Evolutionary conservation across 2,888 invertebrate genomes (phyloP).

Genomic region (Teinopalpus imperialis): DNA sequence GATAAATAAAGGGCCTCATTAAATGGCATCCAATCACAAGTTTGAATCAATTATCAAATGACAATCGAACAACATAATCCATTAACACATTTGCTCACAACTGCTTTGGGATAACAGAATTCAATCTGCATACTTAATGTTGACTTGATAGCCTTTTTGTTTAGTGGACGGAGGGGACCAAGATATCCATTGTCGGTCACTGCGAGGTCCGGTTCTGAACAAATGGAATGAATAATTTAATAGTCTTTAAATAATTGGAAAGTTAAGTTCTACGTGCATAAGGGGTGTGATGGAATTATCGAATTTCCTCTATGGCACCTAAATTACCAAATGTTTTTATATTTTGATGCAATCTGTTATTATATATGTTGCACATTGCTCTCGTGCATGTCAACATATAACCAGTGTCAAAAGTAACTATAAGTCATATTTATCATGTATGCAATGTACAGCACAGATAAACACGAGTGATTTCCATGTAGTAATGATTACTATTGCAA

Average conservation of each 20-base stretch:
- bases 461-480: too few relatives aligned
- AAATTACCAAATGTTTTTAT: too few relatives aligned
- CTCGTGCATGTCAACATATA: too few relatives aligned
- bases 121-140: slow-evolving; percentile 72
- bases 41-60: slow-evolving; percentile 39
- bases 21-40: slow-evolving; percentile 30
- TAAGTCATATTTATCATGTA: too few relatives aligned
- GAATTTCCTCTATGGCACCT: too few relatives aligned
- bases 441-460: too few relatives aligned
- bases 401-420: too few relatives aligned
- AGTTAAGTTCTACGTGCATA: too few relatives aligned
- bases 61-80: slow-evolving; percentile 46
- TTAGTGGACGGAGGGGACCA: slow-evolving; percentile 44
- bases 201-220: slow-evolving; percentile 51
- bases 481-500: too few relatives aligned
- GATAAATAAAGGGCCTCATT: too few relatives aligned
- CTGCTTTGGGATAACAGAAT: slow-evolving; percentile 40
- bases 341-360: too few relatives aligned
- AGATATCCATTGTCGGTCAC: slow-evolving; percentile 55
- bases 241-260: slow-evolving; percentile 33
- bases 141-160: slow-evolving; percentile 62
- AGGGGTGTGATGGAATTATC: too few relatives aligned
- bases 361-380: not conserved
- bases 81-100: slow-evolving; percentile 37
- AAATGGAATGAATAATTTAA: slow-evolving; percentile 66